Percentiles rank a stretch among this genome's conserved stretches.
Conservation (phyloP, 2,888 invertebrate species). For the Ellobium chinense region DNA sequence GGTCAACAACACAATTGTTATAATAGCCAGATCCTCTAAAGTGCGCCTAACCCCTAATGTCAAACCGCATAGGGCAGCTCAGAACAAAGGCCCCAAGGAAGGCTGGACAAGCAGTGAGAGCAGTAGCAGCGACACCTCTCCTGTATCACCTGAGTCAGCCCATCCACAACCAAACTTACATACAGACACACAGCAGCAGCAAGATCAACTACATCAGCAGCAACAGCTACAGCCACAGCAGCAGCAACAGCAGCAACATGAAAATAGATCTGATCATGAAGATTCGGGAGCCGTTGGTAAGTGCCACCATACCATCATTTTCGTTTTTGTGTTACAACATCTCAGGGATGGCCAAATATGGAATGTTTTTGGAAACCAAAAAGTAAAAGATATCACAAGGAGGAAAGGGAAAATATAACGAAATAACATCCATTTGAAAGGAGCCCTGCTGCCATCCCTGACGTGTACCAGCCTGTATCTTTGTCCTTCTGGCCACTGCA, state of each 20-base stretch:
- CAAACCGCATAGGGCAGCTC: constrained; percentile 2
- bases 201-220: background rate
- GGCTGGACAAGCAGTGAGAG: constrained; percentile 11
- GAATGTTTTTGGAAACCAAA: too few relatives aligned
- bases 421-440: too few relatives aligned
- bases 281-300: background rate
- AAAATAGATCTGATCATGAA: background rate
- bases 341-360: too few relatives aligned
- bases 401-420: too few relatives aligned
- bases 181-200: background rate
- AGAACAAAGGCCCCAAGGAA: background rate
- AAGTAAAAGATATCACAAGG: too few relatives aligned
- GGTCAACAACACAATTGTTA: constrained; percentile 77
- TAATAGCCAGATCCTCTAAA: constrained; percentile 75
- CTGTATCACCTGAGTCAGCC: background rate
- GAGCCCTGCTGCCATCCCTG: too few relatives aligned
- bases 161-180: background rate
- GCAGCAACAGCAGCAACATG: background rate
- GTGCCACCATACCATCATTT: background rate
- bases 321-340: too few relatives aligned
- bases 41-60: constrained; percentile 41
- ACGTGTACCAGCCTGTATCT: too few relatives aligned
- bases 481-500: too few relatives aligned
- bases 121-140: background rate
- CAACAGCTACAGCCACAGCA: background rate